phyloP scores from a whole-genome alignment of 2,113 vertebrate genomes.

The Etia nguti region DNA sequence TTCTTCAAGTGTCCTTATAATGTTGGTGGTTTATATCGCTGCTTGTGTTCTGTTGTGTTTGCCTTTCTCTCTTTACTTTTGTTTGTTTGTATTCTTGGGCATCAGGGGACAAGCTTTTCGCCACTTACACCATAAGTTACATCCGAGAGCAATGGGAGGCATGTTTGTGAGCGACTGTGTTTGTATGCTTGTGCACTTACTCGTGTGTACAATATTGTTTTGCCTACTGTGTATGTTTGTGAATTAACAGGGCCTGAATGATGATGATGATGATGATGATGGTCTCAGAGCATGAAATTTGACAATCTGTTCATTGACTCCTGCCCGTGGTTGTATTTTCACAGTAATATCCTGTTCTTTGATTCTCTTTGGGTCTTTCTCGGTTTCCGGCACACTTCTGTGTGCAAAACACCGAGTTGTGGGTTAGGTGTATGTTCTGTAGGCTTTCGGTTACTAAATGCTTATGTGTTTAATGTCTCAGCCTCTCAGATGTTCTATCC shows the following conservation, averaged over 20 bases:
- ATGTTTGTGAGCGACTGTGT: constrained; percentile 8
- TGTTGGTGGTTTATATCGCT: constrained; percentile 41
- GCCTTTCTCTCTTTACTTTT: constrained; percentile 12
- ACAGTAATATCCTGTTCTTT: neutral
- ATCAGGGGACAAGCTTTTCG: constrained; percentile 31
- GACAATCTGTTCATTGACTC: constrained; percentile 52
- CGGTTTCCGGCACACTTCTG: neutral
- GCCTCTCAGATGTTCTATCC: neutral
- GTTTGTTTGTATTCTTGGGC: neutral
- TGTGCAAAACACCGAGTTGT: constrained; percentile 17
- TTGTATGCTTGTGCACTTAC: constrained; percentile 3
- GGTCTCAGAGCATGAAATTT: constrained; percentile 53
- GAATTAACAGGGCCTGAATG: constrained; percentile 38
- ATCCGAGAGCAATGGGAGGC: constrained; percentile 12
- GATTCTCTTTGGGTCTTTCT: neutral
- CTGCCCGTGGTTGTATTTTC: neutral
- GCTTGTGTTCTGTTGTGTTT: constrained; percentile 38
- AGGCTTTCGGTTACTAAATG: constrained; percentile 36
- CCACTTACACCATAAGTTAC: constrained; percentile 1
- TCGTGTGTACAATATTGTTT: constrained; percentile 19
- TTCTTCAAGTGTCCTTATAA: constrained; percentile 79
- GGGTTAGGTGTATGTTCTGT: constrained; percentile 9
- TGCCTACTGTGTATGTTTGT: constrained; percentile 15
- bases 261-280: constrained; percentile 8
- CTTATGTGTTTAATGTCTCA: constrained; percentile 39